Evolutionary conservation across 2,113 vertebrate species (phyloP).

Genomic region (Brachypteracias leptosomus): DNA sequence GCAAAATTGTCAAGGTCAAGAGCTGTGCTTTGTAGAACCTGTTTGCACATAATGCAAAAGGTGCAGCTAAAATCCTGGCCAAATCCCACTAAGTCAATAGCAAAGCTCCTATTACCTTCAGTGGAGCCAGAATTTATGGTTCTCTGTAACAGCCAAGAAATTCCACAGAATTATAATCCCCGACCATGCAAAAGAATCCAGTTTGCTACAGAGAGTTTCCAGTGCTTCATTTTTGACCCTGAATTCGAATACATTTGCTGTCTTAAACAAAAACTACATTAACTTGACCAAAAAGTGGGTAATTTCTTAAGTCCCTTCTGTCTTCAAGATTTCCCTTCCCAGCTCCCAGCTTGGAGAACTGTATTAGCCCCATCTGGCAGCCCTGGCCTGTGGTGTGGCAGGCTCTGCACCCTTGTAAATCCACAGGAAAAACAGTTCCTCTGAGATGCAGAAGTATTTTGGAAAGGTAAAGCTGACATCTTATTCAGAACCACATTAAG

Average conservation of each 20-base stretch:
- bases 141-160: neutral
- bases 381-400: neutral
- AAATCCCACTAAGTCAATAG: neutral
- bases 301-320: neutral
- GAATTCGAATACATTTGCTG: neutral
- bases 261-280: neutral
- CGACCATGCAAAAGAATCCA: neutral
- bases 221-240: neutral
- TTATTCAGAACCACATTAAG: neutral
- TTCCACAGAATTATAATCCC: neutral
- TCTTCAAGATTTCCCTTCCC: neutral
- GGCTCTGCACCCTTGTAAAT: neutral
- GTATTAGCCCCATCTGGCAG: neutral
- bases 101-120: neutral
- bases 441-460: neutral
- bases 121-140: neutral
- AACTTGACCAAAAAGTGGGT: neutral
- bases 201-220: neutral
- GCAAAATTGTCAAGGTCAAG: conserved; percentile 21
- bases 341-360: neutral
- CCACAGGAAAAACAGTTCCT: neutral
- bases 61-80: neutral
- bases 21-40: neutral
- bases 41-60: neutral
- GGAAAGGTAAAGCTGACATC: neutral